Conservation (phyloP, 2,888 invertebrate genomes). For the Yponomeuta sedellus region DNA sequence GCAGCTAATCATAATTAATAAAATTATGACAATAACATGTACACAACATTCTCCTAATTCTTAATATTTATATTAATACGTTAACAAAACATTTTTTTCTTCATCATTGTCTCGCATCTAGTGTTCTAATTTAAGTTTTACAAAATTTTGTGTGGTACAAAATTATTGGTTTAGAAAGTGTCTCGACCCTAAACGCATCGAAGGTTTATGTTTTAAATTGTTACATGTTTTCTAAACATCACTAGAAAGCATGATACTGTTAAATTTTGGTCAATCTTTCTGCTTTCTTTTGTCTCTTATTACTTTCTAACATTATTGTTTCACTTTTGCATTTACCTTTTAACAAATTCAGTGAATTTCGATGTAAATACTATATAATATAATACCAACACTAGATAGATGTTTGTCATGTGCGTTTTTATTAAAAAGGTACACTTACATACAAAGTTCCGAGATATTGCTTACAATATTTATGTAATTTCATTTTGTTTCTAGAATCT, state of each 20-base stretch:
- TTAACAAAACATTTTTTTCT: slow-evolving; percentile 8
- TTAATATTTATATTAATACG: background rate
- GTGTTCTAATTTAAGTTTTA: background rate
- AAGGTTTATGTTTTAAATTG: background rate
- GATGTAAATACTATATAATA: background rate
- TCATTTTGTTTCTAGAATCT: no score
- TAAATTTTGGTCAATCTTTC: background rate
- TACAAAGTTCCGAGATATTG: background rate
- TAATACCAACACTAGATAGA: background rate
- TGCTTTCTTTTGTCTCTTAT: background rate
- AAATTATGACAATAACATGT: slow-evolving; percentile 63
- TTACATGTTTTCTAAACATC: background rate
- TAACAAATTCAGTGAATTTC: background rate
- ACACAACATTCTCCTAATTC: slow-evolving; percentile 36
- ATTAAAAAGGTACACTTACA: background rate
- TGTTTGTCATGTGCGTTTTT: background rate
- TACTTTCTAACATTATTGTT: background rate
- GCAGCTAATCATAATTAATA: slow-evolving; percentile 65
- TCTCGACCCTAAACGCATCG: background rate
- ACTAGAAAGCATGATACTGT: background rate
- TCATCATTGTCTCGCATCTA: background rate
- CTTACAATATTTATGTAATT: background rate
- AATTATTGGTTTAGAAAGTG: background rate
- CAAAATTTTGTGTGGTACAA: background rate
- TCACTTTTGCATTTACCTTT: background rate